These are phyloP conservation scores for Sarcophaga variegata DNA, from an alignment of 2,888 invertebrate species.

Conservation along the genomic window DNA sequence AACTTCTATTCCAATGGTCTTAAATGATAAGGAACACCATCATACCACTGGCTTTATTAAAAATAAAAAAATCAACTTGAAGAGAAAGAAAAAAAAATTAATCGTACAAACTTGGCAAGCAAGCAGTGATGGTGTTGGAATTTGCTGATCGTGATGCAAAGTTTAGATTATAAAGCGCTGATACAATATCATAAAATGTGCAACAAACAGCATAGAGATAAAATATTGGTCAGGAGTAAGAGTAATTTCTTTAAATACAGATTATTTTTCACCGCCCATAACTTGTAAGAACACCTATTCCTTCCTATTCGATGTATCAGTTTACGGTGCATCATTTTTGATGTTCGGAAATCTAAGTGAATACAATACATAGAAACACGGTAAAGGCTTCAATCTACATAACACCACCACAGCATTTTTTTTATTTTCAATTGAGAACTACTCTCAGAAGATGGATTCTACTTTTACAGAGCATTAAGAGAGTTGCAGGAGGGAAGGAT, in stretches of 20 bases:
- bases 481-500: too few species aligned
- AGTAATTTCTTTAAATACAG: slow-evolving; percentile 6
- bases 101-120: slow-evolving; percentile 50
- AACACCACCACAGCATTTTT: too few species aligned
- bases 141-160: slow-evolving; percentile 78
- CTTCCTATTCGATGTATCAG: too few species aligned
- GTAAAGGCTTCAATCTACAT: too few species aligned
- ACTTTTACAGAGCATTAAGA: too few species aligned
- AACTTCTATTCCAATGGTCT: slow-evolving; percentile 50
- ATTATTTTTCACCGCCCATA: not conserved
- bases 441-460: too few species aligned
- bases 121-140: slow-evolving; percentile 71
- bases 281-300: too few species aligned
- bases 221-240: slow-evolving; percentile 26
- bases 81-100: slow-evolving; percentile 18
- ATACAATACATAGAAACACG: too few species aligned
- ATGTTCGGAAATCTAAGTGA: too few species aligned
- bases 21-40: slow-evolving; percentile 62
- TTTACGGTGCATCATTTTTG: too few species aligned
- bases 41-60: slow-evolving; percentile 16
- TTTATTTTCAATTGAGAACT: too few species aligned
- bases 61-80: not conserved
- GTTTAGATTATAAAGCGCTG: slow-evolving; percentile 76
- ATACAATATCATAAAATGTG: slow-evolving; percentile 68
- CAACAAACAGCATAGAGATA: slow-evolving; percentile 40